Evolutionary conservation across 2,888 invertebrate species (phyloP), one percentile per base, ranked within the genome.

Genomic region (Cremastinae sp.): DNA sequence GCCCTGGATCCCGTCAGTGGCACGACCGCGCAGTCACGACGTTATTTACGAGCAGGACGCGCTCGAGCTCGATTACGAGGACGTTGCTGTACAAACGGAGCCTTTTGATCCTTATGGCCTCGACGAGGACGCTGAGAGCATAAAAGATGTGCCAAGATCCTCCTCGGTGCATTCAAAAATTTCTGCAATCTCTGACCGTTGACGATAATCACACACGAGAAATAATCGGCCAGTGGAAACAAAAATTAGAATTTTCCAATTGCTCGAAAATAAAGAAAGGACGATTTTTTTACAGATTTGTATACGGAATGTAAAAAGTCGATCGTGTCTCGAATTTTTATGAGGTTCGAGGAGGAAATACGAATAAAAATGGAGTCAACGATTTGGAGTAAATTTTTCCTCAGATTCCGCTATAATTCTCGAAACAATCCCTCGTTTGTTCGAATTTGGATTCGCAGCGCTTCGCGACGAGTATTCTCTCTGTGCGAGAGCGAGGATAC

Each of bases 1-100:
- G 79, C 91, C 92, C 16, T 93, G 93, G 93, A 92, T 90, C 38
- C 88, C 89, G 0, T 89, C 89, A 1, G 89, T 90, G 0, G 86
- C 90, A 3, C 80, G 90, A 62, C 88, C 89, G 2, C 84, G 88
- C 7, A 89, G 88, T 81, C 87, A 89, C 77, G 90, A 89, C 54
- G 89, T 88, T 8, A 89, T 89, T 71, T 90, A 90, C 73, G 89
- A 90, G 71, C 89, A 90, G 68, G 89, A 89, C 66, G 79, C 80
- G 12, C 78, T 86, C 34, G 89, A 89, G 70, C 85, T 89, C 16
- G 89, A 89, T 78, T 88, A 88, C 80, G 89, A 90, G 79, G 89
- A 90, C 75, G 89, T 88, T 2, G 89, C 83, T 0, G 89, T 90
- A 1, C 89, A 90, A 53, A 89, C 89, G 1, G 89, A 90, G 53